phyloP scores from a whole-genome alignment of 2,888 invertebrate species.

The Carpatolechia fugitivella region DNA sequence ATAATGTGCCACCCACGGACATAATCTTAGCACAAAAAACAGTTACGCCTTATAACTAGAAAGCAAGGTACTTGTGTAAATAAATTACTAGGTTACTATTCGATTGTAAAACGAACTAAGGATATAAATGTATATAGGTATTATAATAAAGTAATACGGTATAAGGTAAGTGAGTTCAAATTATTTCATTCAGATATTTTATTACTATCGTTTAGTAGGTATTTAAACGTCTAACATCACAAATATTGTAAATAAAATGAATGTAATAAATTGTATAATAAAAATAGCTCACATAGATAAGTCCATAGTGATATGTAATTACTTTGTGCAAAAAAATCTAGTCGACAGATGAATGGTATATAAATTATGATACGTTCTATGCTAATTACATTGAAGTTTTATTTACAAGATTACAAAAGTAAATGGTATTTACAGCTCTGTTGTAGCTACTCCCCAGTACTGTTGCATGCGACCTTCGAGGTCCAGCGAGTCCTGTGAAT shows the following conservation, averaged over 20 bases:
- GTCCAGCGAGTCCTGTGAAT: conserved; percentile 85
- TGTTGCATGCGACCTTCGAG: conserved; percentile 92
- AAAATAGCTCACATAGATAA: conserved; percentile 52
- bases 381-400: conserved; percentile 62
- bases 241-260: conserved; percentile 54
- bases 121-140: conserved; percentile 17
- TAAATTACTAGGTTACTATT: conserved; percentile 32
- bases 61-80: conserved; percentile 42
- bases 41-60: conserved; percentile 38
- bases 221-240: conserved; percentile 31
- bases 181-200: conserved; percentile 25
- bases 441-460: conserved; percentile 94
- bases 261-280: conserved; percentile 26
- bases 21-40: conserved; percentile 31
- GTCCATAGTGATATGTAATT: conserved; percentile 66
- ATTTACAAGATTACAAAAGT: conserved; percentile 53
- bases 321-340: conserved; percentile 76
- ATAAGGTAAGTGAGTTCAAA: neutral
- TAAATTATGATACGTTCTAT: conserved; percentile 55
- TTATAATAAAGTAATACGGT: neutral
- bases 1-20: conserved; percentile 6
- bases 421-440: conserved; percentile 82
- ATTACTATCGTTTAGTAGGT: conserved; percentile 27
- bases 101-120: neutral
- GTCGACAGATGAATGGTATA: conserved; percentile 73